phyloP scores from a whole-genome alignment of 2,797 vertebrate species.

The Poeciliopsis gracilis region DNA sequence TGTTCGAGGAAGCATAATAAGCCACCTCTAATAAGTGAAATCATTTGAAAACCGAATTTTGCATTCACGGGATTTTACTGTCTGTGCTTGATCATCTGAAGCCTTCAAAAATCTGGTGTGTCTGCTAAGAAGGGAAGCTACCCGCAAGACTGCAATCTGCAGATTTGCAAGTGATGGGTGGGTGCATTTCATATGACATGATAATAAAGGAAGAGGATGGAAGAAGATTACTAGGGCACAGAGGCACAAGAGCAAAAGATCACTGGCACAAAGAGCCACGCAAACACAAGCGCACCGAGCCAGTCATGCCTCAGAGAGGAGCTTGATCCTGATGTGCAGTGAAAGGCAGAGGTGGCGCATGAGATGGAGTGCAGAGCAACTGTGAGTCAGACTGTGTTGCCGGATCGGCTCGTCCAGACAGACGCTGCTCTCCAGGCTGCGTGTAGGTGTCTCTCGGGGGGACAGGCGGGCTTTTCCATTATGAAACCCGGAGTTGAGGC shows the following conservation, averaged over 20 bases:
- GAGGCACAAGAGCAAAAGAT: slow-evolving; percentile 34
- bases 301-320: slow-evolving; percentile 37
- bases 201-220: background rate
- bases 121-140: background rate
- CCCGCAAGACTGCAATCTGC: slow-evolving; percentile 14
- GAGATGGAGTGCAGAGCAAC: slow-evolving; percentile 56
- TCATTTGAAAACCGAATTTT: background rate
- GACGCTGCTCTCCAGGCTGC: slow-evolving; percentile 54
- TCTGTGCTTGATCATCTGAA: background rate
- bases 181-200: slow-evolving; percentile 9
- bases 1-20: too few relatives aligned
- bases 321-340: slow-evolving; percentile 69
- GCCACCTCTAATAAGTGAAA: background rate
- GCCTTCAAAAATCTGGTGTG: background rate
- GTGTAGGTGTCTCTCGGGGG: slow-evolving; percentile 72
- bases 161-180: slow-evolving; percentile 29
- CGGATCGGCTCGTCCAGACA: slow-evolving; percentile 64
- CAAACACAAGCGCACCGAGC: slow-evolving; percentile 24
- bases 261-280: slow-evolving; percentile 31
- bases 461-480: slow-evolving; percentile 56
- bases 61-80: background rate
- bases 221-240: slow-evolving; percentile 37
- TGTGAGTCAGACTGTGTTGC: slow-evolving; percentile 64
- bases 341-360: slow-evolving; percentile 73
- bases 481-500: slow-evolving; percentile 48